A percentile compares a stretch with the other conserved stretches of the same genome.
These are phyloP conservation scores for Acronicta alni DNA, from an alignment of 2,888 invertebrate genomes.

Conservation along the genomic window DNA sequence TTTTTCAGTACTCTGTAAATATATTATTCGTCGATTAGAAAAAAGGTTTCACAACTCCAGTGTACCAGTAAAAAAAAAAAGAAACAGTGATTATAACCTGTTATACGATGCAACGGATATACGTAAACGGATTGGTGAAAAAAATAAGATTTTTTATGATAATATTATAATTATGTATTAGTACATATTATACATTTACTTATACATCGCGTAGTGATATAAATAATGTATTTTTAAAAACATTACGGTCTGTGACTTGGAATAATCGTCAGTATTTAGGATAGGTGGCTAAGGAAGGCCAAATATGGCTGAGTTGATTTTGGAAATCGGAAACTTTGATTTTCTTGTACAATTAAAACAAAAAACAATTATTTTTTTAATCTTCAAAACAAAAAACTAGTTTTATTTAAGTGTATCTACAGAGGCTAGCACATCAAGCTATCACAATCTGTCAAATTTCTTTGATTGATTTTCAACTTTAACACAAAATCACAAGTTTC, in stretches of 20 bases:
- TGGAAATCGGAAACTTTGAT: slow-evolving; percentile 34
- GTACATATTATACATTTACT: slow-evolving; percentile 60
- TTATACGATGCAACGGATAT: slow-evolving; percentile 85
- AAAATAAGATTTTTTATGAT: slow-evolving; percentile 62
- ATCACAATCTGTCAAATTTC: too few relatives aligned
- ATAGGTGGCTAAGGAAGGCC: not conserved
- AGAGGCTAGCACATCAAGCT: too few relatives aligned
- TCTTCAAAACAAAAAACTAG: too few relatives aligned
- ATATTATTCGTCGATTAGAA: too few relatives aligned
- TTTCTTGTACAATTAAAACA: not conserved
- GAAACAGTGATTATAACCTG: slow-evolving; percentile 68
- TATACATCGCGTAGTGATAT: slow-evolving; percentile 63
- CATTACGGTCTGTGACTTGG: slow-evolving; percentile 58
- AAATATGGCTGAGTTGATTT: slow-evolving; percentile 11
- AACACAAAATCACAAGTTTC: too few relatives aligned
- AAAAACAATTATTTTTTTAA: too few relatives aligned
- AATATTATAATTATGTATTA: slow-evolving; percentile 56
- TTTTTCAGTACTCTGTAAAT: too few relatives aligned
- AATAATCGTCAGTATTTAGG: slow-evolving; percentile 49
- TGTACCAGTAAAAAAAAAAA: slow-evolving; percentile 27
- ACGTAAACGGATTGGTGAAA: slow-evolving; percentile 82
- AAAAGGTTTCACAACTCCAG: slow-evolving; percentile 22
- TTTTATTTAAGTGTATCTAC: too few relatives aligned
- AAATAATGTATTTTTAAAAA: slow-evolving; percentile 72
- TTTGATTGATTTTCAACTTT: too few relatives aligned